Evolutionary conservation across 2,797 vertebrate species (phyloP), one percentile per base, ranked within the genome.

Genomic region (Sebastes ruberrimus): DNA sequence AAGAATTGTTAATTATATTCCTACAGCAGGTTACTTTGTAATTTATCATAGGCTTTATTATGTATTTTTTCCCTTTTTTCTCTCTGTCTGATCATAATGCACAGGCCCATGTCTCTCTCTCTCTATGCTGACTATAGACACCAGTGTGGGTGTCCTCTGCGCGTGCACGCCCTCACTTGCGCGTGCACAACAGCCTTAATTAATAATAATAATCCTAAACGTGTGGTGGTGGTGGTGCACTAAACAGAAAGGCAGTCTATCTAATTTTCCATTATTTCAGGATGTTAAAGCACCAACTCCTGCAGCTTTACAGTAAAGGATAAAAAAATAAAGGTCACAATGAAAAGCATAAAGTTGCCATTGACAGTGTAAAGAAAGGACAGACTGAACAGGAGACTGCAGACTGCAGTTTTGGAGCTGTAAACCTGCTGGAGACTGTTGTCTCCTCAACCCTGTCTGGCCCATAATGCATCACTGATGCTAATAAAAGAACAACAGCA

Each of bases 81-180:
- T 60, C 2, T 46, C 38, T 46, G 46, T 42, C 76, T 76, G 33
- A 79, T 70, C 70, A 74, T 85, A 67, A 79, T 66, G 83, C 81
- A 74, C 77, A 33, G 62, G 86, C 89, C 84, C 71, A 61, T 87
- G 81, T 81, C 16, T 83, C 49, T 82, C 67, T 35, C 35, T 16
- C 38, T 42, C 14, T 16, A 38, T 76, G 55, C 63, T 62, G 71
- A 76, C 60, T 59, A 10, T 33, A 71, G 84, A 76, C 83, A 57
- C 67, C 62, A 80, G 80, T 81, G 92, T 90, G 92, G 78, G 90
- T 88, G 90, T 93, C 85, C 87, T 82, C 18, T 82, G 81, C 82
- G 79, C 85, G 85, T 84, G 71, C 81, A 77, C 82, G 74, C 53
- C 56, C 22, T 7, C 64, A 1, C 30, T 35, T 25, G 80, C 71